These are phyloP conservation scores for Chrysolina haemoptera DNA, from an alignment of 2,888 invertebrate species.

Conservation along the genomic window DNA sequence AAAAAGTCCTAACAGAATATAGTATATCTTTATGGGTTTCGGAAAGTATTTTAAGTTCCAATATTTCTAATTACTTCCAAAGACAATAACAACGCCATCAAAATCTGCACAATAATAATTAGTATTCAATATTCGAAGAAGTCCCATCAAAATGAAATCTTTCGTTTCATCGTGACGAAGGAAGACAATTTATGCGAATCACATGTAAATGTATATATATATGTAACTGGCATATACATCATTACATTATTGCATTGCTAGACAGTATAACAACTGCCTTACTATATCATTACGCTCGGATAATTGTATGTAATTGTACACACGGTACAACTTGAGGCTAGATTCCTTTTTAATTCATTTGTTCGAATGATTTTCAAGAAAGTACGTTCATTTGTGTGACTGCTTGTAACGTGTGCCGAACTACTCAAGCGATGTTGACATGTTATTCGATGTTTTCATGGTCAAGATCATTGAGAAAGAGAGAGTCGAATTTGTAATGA, in stretches of 20 bases:
- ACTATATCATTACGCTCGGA: slow-evolving; percentile 32
- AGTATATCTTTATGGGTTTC: too few relatives aligned
- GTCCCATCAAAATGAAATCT: slow-evolving; percentile 1
- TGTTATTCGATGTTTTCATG: neutral
- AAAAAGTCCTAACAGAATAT: too few relatives aligned
- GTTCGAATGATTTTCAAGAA: neutral
- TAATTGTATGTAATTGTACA: slow-evolving; percentile 31
- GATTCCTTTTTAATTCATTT: neutral
- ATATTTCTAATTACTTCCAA: too few relatives aligned
- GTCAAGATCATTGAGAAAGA: slow-evolving; percentile 2
- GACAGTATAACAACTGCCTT: slow-evolving; percentile 29
- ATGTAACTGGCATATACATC: slow-evolving; percentile 16
- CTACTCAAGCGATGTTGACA: neutral
- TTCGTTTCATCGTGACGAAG: neutral
- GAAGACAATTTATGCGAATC: slow-evolving; percentile 11
- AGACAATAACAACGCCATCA: too few relatives aligned
- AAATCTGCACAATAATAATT: too few relatives aligned
- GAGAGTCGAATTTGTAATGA: neutral
- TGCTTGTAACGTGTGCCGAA: neutral
- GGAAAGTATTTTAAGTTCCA: too few relatives aligned
- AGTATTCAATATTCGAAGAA: neutral
- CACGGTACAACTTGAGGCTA: slow-evolving; percentile 32
- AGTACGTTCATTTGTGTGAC: neutral
- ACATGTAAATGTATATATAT: slow-evolving; percentile 21
- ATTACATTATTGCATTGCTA: slow-evolving; percentile 29